Evolutionary conservation across 2,113 vertebrate genomes (phyloP).

Genomic region (Nycticebus coucang): DNA sequence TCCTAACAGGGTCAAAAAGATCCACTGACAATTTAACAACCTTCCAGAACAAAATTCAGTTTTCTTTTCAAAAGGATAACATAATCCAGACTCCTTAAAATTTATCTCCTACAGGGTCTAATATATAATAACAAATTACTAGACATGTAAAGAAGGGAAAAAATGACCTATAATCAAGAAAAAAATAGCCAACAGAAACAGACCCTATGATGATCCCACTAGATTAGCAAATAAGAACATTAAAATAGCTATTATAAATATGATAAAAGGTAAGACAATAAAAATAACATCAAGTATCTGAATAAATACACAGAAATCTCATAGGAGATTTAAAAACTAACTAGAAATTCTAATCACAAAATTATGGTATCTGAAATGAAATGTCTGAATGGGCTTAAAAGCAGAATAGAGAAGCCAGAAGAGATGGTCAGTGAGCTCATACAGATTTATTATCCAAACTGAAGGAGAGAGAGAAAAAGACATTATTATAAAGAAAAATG

Average conservation of each 20-base stretch:
- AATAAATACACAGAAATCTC: neutral
- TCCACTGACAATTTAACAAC: neutral
- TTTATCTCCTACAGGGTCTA: neutral
- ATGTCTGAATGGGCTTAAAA: neutral
- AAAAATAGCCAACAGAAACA: neutral
- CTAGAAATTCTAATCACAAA: neutral
- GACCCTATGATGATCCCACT: neutral
- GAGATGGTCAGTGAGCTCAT: neutral
- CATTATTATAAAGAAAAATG: neutral
- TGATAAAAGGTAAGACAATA: neutral
- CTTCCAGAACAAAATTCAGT: neutral
- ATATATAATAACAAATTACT: neutral
- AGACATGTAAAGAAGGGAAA: neutral
- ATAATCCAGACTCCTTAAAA: neutral
- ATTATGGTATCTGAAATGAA: neutral
- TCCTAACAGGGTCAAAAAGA: neutral
- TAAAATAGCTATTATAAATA: neutral
- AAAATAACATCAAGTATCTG: neutral
- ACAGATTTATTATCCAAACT: neutral
- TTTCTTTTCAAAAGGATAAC: constrained; percentile 9
- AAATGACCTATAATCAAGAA: neutral
- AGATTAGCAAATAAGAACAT: neutral
- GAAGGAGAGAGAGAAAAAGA: neutral
- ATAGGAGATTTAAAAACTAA: neutral
- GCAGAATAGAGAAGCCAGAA: neutral